These are phyloP conservation scores for Danaus plexippus DNA, from an alignment of 1,140 invertebrate genomes.

Conservation along the genomic window DNA sequence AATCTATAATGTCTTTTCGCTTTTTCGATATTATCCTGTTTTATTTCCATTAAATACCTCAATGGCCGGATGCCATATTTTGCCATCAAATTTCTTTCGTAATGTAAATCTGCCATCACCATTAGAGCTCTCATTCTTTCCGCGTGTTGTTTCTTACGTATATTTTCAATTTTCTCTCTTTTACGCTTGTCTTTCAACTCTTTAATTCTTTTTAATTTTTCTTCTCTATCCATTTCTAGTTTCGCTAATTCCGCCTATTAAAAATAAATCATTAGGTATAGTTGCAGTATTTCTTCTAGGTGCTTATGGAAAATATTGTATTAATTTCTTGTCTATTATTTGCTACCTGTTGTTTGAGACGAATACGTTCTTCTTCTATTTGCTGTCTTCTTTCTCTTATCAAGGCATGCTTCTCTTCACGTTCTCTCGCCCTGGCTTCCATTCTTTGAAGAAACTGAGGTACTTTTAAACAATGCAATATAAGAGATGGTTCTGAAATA, in stretches of 20 bases:
- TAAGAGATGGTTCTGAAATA: slow-evolving; percentile 53
- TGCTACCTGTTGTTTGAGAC: slow-evolving; percentile 66
- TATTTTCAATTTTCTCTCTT: slow-evolving; percentile 73
- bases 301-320: no score
- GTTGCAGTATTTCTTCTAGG: no score
- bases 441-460: slow-evolving; percentile 77
- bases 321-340: no score
- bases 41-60: slow-evolving; percentile 64
- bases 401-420: slow-evolving; percentile 74
- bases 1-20: slow-evolving; percentile 62
- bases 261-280: not conserved
- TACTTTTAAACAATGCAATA: slow-evolving; percentile 71
- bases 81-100: slow-evolving; percentile 66
- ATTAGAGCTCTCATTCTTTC: slow-evolving; percentile 66
- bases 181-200: slow-evolving; percentile 73
- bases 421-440: slow-evolving; percentile 75
- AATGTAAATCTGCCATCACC: slow-evolving; percentile 74
- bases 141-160: slow-evolving; percentile 71
- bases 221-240: slow-evolving; percentile 74
- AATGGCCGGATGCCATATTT: slow-evolving; percentile 71
- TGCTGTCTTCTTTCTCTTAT: slow-evolving; percentile 74
- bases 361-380: slow-evolving; percentile 74
- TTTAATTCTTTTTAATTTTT: slow-evolving; percentile 72
- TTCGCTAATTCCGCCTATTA: slow-evolving; percentile 57
- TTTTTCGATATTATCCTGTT: slow-evolving; percentile 65